Evolutionary conservation across 2,888 invertebrate genomes (phyloP), one percentile per base, ranked within the genome.

Genomic region (Volucella zonaria): DNA sequence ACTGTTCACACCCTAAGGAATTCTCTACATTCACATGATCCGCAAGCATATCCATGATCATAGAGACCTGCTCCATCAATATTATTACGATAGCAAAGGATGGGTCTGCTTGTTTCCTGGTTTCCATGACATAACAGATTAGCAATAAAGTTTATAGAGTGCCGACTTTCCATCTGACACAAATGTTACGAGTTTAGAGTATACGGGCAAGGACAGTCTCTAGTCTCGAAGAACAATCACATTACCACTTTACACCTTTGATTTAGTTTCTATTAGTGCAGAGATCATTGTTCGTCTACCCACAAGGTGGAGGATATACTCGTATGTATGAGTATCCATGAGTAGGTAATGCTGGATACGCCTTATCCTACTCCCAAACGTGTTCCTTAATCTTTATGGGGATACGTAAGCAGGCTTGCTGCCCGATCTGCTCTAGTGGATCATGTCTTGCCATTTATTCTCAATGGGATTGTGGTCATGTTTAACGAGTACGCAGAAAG

Each of bases 41-140:
- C 12, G 6, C 61, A 54, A 52, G 62, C 49, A 51, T 64, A 64
- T 61, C 47, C 11, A 15, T 54, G 52, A 54, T 68, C 47, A n/a
- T 58, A 47, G 51, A 31, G 6, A 40, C 23, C 43, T 59, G 59
- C 43, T 81, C 56, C 45, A 82, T 71, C 66, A 71, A 73, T 61
- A 82, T 71, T 54, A 77, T 71, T 70, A 59, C 47, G 18, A 82
- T 9, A 14, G 31, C 23, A 59, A 31, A 31, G 31, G 31, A 31
- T 31, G 6, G 31, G 31, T 31, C 31, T 31, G 31, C 6, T 31
- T 6, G 31, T 64, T 81, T 81, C 81, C 81, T 81, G 81, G 64
- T 81, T 45, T 40, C 49, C 68, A 76, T 81, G 81, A 70, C 76
- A 81, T 61, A 76, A 81, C 59, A 66, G 58, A 77, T 82, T 66